Conservation (phyloP, 2,113 vertebrate species). For the Plectropomus leopardus region DNA sequence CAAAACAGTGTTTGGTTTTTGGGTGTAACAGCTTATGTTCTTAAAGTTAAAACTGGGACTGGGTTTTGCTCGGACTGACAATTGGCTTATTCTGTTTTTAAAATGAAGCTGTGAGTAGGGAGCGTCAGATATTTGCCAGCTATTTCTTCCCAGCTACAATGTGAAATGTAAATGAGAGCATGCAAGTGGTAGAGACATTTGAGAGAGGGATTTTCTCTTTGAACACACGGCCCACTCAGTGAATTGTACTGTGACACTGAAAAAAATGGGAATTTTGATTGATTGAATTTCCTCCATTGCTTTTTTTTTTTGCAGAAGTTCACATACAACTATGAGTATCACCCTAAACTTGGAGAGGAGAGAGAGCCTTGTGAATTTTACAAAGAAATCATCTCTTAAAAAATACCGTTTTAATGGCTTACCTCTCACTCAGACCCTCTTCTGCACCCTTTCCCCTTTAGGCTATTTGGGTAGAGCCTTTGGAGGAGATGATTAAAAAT, state of each 20-base stretch:
- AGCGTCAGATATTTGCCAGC: conserved; percentile 62
- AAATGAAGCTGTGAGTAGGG: conserved; percentile 51
- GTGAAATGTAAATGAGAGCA: conserved; percentile 80
- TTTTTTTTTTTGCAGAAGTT: conserved; percentile 79
- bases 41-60: conserved; percentile 75
- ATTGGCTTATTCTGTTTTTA: conserved; percentile 71
- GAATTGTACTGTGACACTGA: conserved; percentile 80
- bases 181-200: conserved; percentile 67
- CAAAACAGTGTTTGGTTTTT: conserved; percentile 56
- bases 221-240: conserved; percentile 73
- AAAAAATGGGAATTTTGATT: conserved; percentile 82
- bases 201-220: conserved; percentile 80
- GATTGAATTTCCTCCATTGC: conserved; percentile 79
- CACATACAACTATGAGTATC: conserved; percentile 73
- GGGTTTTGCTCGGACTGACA: conserved; percentile 67
- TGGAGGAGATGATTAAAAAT: conserved; percentile 87
- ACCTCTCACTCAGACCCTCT: conserved; percentile 81
- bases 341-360: conserved; percentile 70
- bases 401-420: conserved; percentile 85
- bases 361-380: conserved; percentile 77
- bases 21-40: conserved; percentile 76
- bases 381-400: conserved; percentile 79
- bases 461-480: conserved; percentile 85
- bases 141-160: conserved; percentile 67
- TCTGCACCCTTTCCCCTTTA: conserved; percentile 78